Conservation (phyloP, 2,797 vertebrate species). For the Alauda arvensis region DNA sequence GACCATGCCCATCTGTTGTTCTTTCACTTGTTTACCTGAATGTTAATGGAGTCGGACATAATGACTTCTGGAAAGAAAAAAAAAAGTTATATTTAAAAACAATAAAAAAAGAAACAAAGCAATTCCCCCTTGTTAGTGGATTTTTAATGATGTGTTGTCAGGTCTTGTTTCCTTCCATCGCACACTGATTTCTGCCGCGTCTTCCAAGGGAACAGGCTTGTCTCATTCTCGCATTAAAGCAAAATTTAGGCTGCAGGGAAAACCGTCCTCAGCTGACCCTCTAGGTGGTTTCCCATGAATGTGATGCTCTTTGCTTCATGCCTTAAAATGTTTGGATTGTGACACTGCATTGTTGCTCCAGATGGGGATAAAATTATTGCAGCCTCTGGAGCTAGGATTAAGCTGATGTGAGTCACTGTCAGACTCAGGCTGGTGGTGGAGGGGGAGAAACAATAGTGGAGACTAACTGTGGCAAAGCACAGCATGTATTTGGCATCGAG, state of each 20-base stretch:
- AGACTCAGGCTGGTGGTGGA: background rate
- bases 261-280: constrained; percentile 29
- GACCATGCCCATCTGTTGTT: constrained; percentile 50
- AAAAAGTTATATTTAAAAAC: constrained; percentile 36
- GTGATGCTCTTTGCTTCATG: background rate
- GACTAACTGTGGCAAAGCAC: background rate
- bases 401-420: constrained; percentile 8
- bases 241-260: background rate
- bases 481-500: background rate
- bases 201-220: background rate
- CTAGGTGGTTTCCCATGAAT: constrained; percentile 18
- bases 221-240: background rate
- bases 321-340: background rate
- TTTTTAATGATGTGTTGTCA: constrained; percentile 40
- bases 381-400: constrained; percentile 22
- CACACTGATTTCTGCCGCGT: background rate
- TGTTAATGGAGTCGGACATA: constrained; percentile 42
- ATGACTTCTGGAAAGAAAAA: constrained; percentile 41
- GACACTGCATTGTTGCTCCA: background rate
- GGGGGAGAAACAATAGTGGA: background rate
- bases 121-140: constrained; percentile 14
- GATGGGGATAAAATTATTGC: constrained; percentile 20
- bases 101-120: constrained; percentile 40
- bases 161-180: background rate
- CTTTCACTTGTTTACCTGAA: constrained; percentile 57